Evolutionary conservation across 2,888 invertebrate species (phyloP), one percentile per base, ranked within the genome.

Genomic region (Ypsolopha sequella): DNA sequence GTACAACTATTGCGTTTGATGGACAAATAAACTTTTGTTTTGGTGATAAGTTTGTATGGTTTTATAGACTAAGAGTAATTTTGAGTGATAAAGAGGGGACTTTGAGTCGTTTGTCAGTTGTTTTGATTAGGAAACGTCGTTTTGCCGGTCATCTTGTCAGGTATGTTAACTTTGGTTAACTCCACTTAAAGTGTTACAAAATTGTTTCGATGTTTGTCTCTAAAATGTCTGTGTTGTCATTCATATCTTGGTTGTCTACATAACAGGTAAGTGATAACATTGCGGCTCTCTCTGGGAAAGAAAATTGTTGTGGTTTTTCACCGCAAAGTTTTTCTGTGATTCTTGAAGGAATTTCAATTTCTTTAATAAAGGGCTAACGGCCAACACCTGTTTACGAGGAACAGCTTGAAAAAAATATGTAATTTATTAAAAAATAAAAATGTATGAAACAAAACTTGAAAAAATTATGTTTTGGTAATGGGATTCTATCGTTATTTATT

Each of bases 101-200:
- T 56, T 67, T 65, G 67, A 62, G 61, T 66, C 61, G 64, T 60
- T 65, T 75, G 68, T 70, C 66, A 69, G 73, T 76, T 78, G 76
- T 80, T 80, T 78, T 78, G 73, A 74, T 75, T 73, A 71, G 64
- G 69, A 69, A 71, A 68, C 70, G 65, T 58, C 56, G 57, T 62
- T 59, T 62, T 67, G 59, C 60, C 60, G 46, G 34, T 46, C 46
- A 46, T 46, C 46, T 46, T 10, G 11, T 46, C n/a, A 46, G 46
- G 46, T 46, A 46, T 34, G 46, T 46, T 24, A 24, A 24, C 24
- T 24, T 34, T 38, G 38, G 46, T 46, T 36, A 11, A 35, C 24
- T 43, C 43, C 24, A 43, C 43, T 14, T 43, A 43, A 24, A 7
- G 53, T 51, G 41, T 53, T 50, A 48, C 48, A 48, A 38, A 43